Evolutionary conservation across 2,888 invertebrate genomes (phyloP).

Genomic region (Cephalotes varians): DNA sequence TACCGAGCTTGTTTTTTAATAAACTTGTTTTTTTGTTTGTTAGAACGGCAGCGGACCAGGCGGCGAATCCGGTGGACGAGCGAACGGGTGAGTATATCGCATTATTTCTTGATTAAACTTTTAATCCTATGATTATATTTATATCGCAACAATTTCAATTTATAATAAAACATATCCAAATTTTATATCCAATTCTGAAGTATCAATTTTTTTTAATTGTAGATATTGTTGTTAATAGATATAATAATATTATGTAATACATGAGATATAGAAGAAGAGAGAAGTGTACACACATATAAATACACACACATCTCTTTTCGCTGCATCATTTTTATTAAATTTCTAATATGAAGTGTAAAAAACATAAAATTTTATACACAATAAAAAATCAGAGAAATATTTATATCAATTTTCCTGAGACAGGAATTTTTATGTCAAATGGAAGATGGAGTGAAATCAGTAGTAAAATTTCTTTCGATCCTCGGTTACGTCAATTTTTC

Average conservation of each 20-base stretch:
- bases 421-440: conserved; percentile 17
- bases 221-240: no score
- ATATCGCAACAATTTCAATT: not conserved
- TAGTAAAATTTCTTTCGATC: not conserved
- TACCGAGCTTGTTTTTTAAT: conserved; percentile 84
- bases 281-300: no score
- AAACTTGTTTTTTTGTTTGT: conserved; percentile 89
- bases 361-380: conserved; percentile 1
- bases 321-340: not conserved
- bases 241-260: not conserved
- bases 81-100: conserved; percentile 91
- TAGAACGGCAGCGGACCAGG: conserved; percentile 94
- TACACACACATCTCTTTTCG: no score
- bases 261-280: no score
- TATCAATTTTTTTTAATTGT: not conserved
- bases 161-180: not conserved
- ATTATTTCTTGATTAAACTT: conserved; percentile 7
- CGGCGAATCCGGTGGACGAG: conserved; percentile 92
- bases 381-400: not conserved
- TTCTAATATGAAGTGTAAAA: not conserved
- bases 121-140: conserved; percentile 5
- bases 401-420: not conserved
- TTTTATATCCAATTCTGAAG: not conserved
- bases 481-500: not conserved
- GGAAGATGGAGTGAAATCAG: not conserved